Evolutionary conservation across 2,797 vertebrate species (phyloP), one percentile per base, ranked within the genome.

Genomic region (Monodelphis domestica): DNA sequence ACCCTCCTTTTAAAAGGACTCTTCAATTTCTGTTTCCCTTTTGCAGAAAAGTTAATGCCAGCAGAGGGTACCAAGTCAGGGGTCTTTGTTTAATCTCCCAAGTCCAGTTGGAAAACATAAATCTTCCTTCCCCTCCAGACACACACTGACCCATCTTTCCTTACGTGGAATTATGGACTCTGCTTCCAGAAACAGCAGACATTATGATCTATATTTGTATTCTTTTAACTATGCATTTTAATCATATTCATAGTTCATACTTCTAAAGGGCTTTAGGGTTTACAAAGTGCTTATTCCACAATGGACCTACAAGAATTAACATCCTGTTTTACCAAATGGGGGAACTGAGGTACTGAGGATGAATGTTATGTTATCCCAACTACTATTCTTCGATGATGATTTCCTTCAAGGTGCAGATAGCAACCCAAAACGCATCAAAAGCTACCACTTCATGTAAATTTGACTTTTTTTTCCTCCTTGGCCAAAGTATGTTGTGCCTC

Each of bases 401-500:
- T 90, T 53, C 2, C 92, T 95, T 95, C 95, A 94, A 90, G 96
- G 90, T 94, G 95, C 26, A 88, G 92, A 92, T 88, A 94, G 54
- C 53, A 78, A 55, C 92, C 94, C 94, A 45, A 84, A 50, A 90
- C 54, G 87, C 92, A 29, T 6, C 87, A 88, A 4, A 6, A 92
- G 70, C 88, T 94, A 24, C 94, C 59, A 88, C 96, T 97, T 96
- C 96, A 53, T 0, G 94, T 91, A 95, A 97, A 94, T 92, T 89
- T 4, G 53, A 84, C 24, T 84, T 78, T 78, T 29, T 55, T 84
- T 84, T 38, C 26, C 10, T 59, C 56, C 33, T 59, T 33, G 30
- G 63, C 6, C 63, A 70, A 21, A 38, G 24, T 24, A 10, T 45
- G 70, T 84, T 84, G 38, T 26, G 70, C 45, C 21, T 84, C 38